A percentile compares a stretch with the other conserved stretches of the same genome.
Conservation (phyloP, 2,113 vertebrate species). For the Myxocyprinus asiaticus region DNA sequence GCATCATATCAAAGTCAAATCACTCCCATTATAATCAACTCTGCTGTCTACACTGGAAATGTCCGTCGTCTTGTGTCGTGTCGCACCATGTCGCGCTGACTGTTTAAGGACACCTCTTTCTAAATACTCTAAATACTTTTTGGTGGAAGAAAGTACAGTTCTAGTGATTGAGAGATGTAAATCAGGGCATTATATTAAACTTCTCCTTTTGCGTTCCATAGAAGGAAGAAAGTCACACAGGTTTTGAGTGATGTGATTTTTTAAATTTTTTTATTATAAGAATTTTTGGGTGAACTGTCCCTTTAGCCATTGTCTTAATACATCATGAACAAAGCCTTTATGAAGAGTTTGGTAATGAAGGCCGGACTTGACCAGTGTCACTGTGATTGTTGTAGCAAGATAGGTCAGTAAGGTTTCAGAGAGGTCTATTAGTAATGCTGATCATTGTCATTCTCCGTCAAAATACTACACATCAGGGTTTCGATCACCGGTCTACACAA, state of each 20-base stretch:
- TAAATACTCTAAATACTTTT: too few species aligned
- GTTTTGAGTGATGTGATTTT: background rate
- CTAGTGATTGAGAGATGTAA: too few species aligned
- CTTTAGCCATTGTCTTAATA: background rate
- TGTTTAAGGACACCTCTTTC: too few species aligned
- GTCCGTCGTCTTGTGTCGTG: too few species aligned
- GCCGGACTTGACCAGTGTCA: background rate
- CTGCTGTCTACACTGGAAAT: too few species aligned
- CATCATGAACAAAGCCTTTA: background rate
- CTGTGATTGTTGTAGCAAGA: background rate
- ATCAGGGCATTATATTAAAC: too few species aligned
- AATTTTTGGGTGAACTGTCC: background rate
- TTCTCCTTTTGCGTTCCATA: too few species aligned
- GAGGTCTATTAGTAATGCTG: conserved; percentile 39
- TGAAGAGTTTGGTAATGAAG: background rate
- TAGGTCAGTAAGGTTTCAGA: conserved; percentile 6
- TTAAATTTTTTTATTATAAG: background rate
- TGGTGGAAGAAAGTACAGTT: too few species aligned
- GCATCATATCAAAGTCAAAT: too few species aligned
- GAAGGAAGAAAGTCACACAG: too few species aligned
- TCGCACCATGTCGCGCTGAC: too few species aligned
- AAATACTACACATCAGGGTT: conserved; percentile 24
- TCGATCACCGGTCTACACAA: conserved; percentile 26
- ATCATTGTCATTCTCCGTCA: conserved; percentile 39
- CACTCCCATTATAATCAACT: too few species aligned